Base-by-base conservation (phyloP, 2,113 vertebrate genomes). In the Terrapene triunguis region DNA sequence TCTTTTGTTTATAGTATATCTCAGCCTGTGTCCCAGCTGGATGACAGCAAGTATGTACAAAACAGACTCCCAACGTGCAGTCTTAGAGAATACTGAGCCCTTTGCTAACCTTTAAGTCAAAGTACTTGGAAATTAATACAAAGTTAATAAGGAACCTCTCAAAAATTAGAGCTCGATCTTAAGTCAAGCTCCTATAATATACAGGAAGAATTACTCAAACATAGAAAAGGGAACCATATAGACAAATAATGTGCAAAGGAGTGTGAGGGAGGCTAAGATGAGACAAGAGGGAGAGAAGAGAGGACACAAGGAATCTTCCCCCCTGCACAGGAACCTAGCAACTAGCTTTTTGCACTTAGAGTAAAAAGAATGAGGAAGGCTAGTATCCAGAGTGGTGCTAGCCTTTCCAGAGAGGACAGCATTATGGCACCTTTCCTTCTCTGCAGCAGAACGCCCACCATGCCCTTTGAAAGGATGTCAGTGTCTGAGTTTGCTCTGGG, bases 211-310 rank as follows among this genome's bases (percentile, higher is more conserved):
- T 17, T 48, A 81, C 1, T 2, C 27, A 35, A 50, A 74, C 17
- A 59, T 13, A 8, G 10, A n/a, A 78, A 53, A 90, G 27, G 38
- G 29, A 62, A 62, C 59, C 29, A 47, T 42, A 44, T 44, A 57
- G 78, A 27, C 25, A 62, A 80, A 76, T 13, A 1, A 1, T 1
- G 5, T 1, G 29, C 12, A 13, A 17, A 2, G 5, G 10, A 2
- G 17, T 22, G 3, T 11, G 21, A 5, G 17, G 69, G 21, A 42
- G 69, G 38, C 1, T 2, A 53, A 62, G 0, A 24, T 74, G 62
- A 91, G 53, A 51, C 48, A 59, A 32, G 17, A 47, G 47, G 53
- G 21, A 62, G 50, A 25, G 32, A 83, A 55, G 47, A 2, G 59
- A 47, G 17, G 11, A 5, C 1, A 1, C 2, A 12, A 21, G 53